phyloP scores from a whole-genome alignment of 2,888 invertebrate species.

The Cataglyphis cursor region DNA sequence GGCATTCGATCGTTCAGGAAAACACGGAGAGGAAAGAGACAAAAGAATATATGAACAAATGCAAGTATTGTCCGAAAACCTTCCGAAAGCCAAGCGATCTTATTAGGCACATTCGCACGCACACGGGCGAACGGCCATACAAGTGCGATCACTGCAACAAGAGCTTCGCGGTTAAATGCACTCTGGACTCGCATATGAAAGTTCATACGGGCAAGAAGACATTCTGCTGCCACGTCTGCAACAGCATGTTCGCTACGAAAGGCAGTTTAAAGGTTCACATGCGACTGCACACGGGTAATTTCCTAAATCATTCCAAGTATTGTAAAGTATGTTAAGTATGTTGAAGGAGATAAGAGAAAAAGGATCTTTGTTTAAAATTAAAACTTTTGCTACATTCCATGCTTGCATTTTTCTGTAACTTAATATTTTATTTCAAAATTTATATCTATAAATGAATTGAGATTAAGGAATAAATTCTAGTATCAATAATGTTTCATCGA shows the following conservation, averaged over 20 bases:
- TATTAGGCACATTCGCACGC: constrained; percentile 90
- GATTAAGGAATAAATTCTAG: too few relatives aligned
- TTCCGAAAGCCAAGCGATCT: constrained; percentile 91
- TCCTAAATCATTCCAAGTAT: not conserved
- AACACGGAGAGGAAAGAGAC: constrained; percentile 72
- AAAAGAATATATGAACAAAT: constrained; percentile 87
- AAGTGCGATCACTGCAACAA: constrained; percentile 88
- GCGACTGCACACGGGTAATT: constrained; percentile 89
- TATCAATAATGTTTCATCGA: not conserved
- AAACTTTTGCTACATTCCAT: not conserved
- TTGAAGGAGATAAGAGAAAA: not conserved
- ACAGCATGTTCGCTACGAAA: constrained; percentile 89
- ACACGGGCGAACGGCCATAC: constrained; percentile 91
- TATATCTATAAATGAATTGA: not conserved
- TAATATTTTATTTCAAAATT: not conserved
- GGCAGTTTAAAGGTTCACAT: constrained; percentile 91
- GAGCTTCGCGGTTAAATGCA: constrained; percentile 90
- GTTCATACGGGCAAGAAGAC: constrained; percentile 89
- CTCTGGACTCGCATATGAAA: constrained; percentile 89
- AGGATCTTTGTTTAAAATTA: not conserved
- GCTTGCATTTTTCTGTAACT: not conserved
- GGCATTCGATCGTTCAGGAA: constrained; percentile 34
- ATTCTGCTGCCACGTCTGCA: constrained; percentile 90
- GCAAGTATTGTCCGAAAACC: constrained; percentile 89
- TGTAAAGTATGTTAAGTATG: not conserved